Evolutionary conservation across 2,113 vertebrate genomes (phyloP).

Genomic region (Motacilla alba): DNA sequence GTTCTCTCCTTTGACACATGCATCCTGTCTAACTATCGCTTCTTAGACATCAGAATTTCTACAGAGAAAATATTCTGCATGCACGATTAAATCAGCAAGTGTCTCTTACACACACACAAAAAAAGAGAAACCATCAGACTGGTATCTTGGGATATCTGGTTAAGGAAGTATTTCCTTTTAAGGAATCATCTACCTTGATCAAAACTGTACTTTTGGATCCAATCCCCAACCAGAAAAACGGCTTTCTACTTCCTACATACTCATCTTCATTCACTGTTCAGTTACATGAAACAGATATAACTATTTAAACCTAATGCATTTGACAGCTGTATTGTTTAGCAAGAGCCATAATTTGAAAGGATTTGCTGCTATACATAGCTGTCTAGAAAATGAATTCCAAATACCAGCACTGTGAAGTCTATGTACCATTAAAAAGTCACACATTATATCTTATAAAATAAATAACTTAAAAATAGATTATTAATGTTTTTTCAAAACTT

Average conservation of each 20-base stretch:
- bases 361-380: not conserved
- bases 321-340: not conserved
- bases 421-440: not conserved
- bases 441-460: not conserved
- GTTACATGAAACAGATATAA: not conserved
- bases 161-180: not conserved
- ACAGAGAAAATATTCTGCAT: not conserved
- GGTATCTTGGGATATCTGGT: not conserved
- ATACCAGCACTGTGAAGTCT: not conserved
- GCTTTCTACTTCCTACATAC: not conserved
- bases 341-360: not conserved
- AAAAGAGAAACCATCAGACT: not conserved
- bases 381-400: not conserved
- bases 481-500: not conserved
- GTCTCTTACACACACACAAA: not conserved
- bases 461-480: not conserved
- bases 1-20: not conserved
- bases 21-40: not conserved
- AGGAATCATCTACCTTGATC: not conserved
- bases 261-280: not conserved
- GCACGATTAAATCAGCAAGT: conserved; percentile 15
- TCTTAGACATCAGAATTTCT: conserved; percentile 15
- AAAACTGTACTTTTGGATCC: not conserved
- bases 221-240: not conserved
- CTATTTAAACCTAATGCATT: not conserved